Conservation (phyloP, 2,797 vertebrate species). For the Hydrocynus forskahlii region DNA sequence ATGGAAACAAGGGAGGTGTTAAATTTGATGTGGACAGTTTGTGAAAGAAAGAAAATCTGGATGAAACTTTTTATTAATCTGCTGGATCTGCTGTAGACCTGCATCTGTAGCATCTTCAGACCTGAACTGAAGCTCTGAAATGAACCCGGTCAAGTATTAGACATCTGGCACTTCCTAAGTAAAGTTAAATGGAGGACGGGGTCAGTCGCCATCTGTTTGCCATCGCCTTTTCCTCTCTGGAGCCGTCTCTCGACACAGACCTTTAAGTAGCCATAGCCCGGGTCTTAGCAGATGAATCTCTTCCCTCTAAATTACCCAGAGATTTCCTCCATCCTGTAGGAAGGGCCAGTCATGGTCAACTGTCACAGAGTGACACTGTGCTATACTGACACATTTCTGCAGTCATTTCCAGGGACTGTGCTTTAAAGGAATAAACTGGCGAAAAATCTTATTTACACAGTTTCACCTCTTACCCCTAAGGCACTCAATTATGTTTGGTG, state of each 20-base stretch:
- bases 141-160: neutral
- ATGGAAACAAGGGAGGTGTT: neutral
- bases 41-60: neutral
- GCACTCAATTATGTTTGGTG: neutral
- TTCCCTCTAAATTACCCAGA: conserved; percentile 18
- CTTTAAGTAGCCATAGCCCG: conserved; percentile 23
- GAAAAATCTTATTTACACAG: neutral
- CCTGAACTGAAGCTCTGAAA: neutral
- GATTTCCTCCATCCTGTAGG: conserved; percentile 62
- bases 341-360: conserved; percentile 13
- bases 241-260: conserved; percentile 39
- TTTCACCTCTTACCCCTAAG: neutral
- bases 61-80: neutral
- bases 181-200: conserved; percentile 23
- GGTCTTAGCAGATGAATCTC: conserved; percentile 28
- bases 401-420: neutral
- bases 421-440: neutral
- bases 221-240: conserved; percentile 51
- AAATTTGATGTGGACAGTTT: neutral
- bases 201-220: conserved; percentile 31
- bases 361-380: neutral
- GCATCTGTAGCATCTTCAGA: neutral
- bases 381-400: neutral
- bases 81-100: neutral
- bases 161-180: neutral